Evolutionary conservation across 2,113 vertebrate genomes (phyloP).

Genomic region (Pangasianodon hypophthalmus): DNA sequence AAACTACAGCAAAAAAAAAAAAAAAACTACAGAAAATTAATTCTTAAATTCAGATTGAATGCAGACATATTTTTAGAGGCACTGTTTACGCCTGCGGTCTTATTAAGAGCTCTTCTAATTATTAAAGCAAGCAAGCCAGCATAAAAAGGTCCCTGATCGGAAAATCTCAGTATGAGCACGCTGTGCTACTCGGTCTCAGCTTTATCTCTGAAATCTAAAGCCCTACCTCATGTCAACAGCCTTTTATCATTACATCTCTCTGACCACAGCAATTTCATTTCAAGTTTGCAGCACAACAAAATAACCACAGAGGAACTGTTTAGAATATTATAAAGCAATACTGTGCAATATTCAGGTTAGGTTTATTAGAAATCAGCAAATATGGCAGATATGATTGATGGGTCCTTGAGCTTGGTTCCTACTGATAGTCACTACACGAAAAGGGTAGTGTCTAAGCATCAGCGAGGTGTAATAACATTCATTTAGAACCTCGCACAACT

Average conservation of each 20-base stretch:
- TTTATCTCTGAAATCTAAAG: slow-evolving; percentile 42
- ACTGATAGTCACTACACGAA: slow-evolving; percentile 19
- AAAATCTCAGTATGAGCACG: background rate
- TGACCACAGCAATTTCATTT: slow-evolving; percentile 38
- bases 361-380: slow-evolving; percentile 46
- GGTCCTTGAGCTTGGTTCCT: slow-evolving; percentile 20
- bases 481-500: slow-evolving; percentile 38
- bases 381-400: slow-evolving; percentile 46
- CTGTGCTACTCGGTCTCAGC: background rate
- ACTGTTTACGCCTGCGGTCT: background rate
- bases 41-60: background rate
- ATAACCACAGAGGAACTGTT: slow-evolving; percentile 20
- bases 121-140: background rate
- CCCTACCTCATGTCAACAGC: slow-evolving; percentile 30
- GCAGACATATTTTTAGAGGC: background rate
- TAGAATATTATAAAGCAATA: slow-evolving; percentile 10
- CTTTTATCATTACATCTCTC: slow-evolving; percentile 41
- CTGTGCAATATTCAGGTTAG: background rate
- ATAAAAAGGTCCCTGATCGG: background rate
- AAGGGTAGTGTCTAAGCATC: slow-evolving; percentile 40
- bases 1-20: background rate
- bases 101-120: background rate
- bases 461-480: slow-evolving; percentile 41
- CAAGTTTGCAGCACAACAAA: slow-evolving; percentile 23
- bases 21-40: background rate